Evolutionary conservation across 2,113 vertebrate species (phyloP).

Genomic region (Tenrec ecaudatus): DNA sequence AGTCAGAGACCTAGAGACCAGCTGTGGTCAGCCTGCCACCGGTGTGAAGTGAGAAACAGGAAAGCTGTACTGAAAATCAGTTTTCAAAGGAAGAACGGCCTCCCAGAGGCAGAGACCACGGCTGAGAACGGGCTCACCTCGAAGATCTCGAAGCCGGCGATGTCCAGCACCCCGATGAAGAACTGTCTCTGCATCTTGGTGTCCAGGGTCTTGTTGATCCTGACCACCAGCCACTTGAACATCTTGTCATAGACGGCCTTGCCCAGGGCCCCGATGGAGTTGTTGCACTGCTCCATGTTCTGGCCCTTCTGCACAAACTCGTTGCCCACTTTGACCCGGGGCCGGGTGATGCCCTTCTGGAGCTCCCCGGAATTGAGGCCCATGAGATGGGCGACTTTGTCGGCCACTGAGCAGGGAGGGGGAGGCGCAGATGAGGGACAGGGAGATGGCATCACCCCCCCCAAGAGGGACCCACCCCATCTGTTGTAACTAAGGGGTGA

Average conservation of each 20-base stretch:
- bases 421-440: neutral
- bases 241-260: slow-evolving; percentile 81
- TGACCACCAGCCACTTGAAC: slow-evolving; percentile 82
- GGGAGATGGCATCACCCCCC: neutral
- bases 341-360: slow-evolving; percentile 75
- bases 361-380: slow-evolving; percentile 74
- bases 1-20: neutral
- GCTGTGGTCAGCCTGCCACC: neutral
- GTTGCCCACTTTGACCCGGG: slow-evolving; percentile 77
- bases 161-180: slow-evolving; percentile 80
- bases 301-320: slow-evolving; percentile 83
- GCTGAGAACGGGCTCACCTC: slow-evolving; percentile 57
- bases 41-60: neutral
- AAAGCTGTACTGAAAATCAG: neutral
- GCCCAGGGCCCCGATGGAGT: slow-evolving; percentile 72
- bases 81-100: neutral
- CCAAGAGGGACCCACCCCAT: neutral
- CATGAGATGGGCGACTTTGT: slow-evolving; percentile 78
- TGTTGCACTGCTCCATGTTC: slow-evolving; percentile 77
- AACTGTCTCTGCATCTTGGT: slow-evolving; percentile 81
- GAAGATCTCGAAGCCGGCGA: slow-evolving; percentile 81
- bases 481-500: neutral
- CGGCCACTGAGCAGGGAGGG: slow-evolving; percentile 49
- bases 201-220: slow-evolving; percentile 81
- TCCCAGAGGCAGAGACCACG: neutral